Evolutionary conservation across 2,113 vertebrate genomes (phyloP).

Genomic region (Xiphophorus hellerii): DNA sequence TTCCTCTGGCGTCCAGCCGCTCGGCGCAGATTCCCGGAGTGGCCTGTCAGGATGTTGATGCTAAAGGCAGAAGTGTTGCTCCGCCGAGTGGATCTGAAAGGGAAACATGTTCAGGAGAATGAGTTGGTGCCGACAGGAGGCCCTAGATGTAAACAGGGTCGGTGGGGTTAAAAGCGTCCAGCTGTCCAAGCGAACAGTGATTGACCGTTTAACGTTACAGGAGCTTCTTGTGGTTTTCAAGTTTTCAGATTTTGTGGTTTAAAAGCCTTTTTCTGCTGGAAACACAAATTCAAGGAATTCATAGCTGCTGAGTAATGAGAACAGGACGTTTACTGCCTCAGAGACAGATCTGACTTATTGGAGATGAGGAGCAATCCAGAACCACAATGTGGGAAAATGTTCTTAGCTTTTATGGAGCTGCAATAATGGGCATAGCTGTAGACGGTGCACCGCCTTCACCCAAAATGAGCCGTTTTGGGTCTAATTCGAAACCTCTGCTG

Average conservation of each 20-base stretch:
- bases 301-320: too few relatives aligned
- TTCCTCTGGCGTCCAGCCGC: neutral
- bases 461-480: neutral
- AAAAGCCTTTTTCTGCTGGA: too few relatives aligned
- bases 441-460: neutral
- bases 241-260: too few relatives aligned
- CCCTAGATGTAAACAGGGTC: conserved; percentile 14
- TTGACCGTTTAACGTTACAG: too few relatives aligned
- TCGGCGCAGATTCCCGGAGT: conserved; percentile 34
- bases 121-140: too few relatives aligned
- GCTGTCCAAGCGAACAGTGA: too few relatives aligned
- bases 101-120: conserved; percentile 25
- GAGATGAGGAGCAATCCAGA: too few relatives aligned
- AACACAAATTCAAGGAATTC: too few relatives aligned
- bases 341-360: neutral
- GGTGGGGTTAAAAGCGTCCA: neutral
- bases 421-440: neutral
- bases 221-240: too few relatives aligned
- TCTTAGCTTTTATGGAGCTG: neutral
- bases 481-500: neutral
- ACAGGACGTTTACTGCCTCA: neutral
- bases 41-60: conserved; percentile 74
- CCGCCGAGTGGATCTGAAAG: conserved; percentile 63
- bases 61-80: conserved; percentile 60
- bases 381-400: neutral